These are phyloP conservation scores for Hypomecis punctinalis DNA, from an alignment of 2,888 invertebrate genomes.

Conservation along the genomic window DNA sequence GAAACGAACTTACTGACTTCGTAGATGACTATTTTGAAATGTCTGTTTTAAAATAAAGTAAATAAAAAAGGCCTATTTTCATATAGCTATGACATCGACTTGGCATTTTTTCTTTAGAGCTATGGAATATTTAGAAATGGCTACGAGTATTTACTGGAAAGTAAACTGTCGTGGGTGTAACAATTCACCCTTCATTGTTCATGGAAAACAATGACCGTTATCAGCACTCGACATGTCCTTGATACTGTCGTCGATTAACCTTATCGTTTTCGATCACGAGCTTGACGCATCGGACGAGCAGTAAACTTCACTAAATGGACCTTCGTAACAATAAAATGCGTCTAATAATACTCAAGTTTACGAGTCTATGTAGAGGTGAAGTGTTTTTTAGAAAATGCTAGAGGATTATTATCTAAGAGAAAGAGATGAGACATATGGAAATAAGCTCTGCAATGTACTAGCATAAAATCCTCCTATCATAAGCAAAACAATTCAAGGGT, in stretches of 20 bases:
- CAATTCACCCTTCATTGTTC: slow-evolving; percentile 4
- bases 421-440: too few species aligned
- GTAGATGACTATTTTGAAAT: too few species aligned
- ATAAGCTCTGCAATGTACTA: too few species aligned
- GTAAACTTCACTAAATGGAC: slow-evolving; percentile 12
- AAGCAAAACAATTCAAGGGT: too few species aligned
- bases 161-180: not conserved
- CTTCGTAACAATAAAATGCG: slow-evolving; percentile 1
- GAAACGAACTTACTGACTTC: too few species aligned
- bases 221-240: slow-evolving; percentile 22
- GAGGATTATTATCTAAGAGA: too few species aligned
- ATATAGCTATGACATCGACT: too few species aligned
- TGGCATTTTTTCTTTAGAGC: too few species aligned
- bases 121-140: too few species aligned
- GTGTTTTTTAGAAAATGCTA: not conserved
- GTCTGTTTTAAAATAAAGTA: too few species aligned
- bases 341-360: not conserved
- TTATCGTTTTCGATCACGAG: slow-evolving; percentile 25
- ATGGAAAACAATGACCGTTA: slow-evolving; percentile 16
- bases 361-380: not conserved
- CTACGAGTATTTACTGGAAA: not conserved
- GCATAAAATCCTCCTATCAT: too few species aligned
- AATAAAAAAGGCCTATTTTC: too few species aligned
- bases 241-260: slow-evolving; percentile 25
- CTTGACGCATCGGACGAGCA: slow-evolving; percentile 22